Conservation (phyloP, 2,113 vertebrate species). For the Hippocampus barbouri region DNA sequence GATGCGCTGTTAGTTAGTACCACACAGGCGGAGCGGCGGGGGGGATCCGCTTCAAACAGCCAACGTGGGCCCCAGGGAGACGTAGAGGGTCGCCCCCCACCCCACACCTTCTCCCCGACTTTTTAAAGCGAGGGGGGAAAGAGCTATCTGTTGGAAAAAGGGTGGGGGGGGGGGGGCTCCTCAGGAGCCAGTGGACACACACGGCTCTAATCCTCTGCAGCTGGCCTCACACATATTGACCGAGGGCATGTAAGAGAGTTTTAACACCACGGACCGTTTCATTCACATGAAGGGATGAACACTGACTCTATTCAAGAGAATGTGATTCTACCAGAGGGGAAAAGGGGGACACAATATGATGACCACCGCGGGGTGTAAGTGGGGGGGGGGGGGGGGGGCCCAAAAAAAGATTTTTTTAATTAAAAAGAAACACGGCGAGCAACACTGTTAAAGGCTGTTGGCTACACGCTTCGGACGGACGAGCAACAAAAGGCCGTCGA, state of each 20-base stretch:
- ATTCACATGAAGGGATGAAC: slow-evolving; percentile 68
- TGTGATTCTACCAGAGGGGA: slow-evolving; percentile 43
- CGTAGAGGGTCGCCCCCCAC: not conserved
- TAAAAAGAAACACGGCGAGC: slow-evolving; percentile 49
- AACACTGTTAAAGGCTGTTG: slow-evolving; percentile 49
- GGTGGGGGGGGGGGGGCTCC: slow-evolving; percentile 59
- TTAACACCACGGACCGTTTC: slow-evolving; percentile 51
- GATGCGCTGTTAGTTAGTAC: slow-evolving; percentile 70
- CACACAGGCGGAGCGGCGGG: slow-evolving; percentile 69
- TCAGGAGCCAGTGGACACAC: slow-evolving; percentile 61
- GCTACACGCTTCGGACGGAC: slow-evolving; percentile 31
- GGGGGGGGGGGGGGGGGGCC: slow-evolving; percentile 25
- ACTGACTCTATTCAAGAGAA: slow-evolving; percentile 59
- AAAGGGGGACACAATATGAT: slow-evolving; percentile 58
- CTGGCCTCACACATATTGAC: slow-evolving; percentile 65
- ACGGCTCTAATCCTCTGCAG: slow-evolving; percentile 78
- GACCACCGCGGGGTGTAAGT: slow-evolving; percentile 51
- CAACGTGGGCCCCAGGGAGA: slow-evolving; percentile 60
- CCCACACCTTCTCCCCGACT: slow-evolving; percentile 1
- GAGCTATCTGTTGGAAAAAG: slow-evolving; percentile 66
- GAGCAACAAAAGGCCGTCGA: slow-evolving; percentile 10
- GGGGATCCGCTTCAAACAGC: slow-evolving; percentile 69
- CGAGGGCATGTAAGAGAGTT: slow-evolving; percentile 59
- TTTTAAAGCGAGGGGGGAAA: slow-evolving; percentile 62
- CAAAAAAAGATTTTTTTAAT: slow-evolving; percentile 64